Conservation (phyloP, 2,113 vertebrate genomes). For the Esox niger region DNA sequence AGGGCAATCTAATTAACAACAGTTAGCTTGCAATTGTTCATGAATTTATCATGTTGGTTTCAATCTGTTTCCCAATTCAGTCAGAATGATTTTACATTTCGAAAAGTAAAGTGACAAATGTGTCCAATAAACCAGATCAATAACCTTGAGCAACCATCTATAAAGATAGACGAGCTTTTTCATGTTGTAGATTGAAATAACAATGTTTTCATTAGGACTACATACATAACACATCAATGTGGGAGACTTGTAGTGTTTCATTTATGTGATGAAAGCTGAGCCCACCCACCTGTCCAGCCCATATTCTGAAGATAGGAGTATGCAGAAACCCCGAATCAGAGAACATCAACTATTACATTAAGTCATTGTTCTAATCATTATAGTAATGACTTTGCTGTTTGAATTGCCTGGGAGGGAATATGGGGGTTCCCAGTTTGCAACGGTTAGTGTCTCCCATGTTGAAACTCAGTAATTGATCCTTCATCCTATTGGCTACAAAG, state of each 20-base stretch:
- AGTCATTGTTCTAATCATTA: slow-evolving; percentile 5
- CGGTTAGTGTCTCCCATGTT: slow-evolving; percentile 13
- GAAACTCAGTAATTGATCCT: slow-evolving; percentile 21
- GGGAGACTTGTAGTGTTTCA: slow-evolving; percentile 11
- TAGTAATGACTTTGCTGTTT: slow-evolving; percentile 18
- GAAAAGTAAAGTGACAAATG: background rate
- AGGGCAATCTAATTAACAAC: no score
- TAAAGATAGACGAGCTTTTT: background rate
- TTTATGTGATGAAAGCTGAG: background rate
- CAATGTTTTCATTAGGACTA: slow-evolving; percentile 2
- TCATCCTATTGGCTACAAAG: slow-evolving; percentile 24
- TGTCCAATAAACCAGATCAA: background rate
- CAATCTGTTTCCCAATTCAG: no score
- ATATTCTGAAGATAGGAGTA: slow-evolving; percentile 9
- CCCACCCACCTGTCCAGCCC: background rate
- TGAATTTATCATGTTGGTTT: no score
- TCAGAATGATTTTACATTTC: background rate
- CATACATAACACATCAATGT: slow-evolving; percentile 9
- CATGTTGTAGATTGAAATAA: background rate
- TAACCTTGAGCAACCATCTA: background rate
- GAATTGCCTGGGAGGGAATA: background rate
- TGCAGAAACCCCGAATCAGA: background rate
- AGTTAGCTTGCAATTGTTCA: no score
- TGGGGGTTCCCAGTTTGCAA: slow-evolving; percentile 4
- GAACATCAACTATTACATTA: slow-evolving; percentile 4